Base-by-base conservation (phyloP, 2,797 vertebrate species). In the Pangasius macronema region DNA sequence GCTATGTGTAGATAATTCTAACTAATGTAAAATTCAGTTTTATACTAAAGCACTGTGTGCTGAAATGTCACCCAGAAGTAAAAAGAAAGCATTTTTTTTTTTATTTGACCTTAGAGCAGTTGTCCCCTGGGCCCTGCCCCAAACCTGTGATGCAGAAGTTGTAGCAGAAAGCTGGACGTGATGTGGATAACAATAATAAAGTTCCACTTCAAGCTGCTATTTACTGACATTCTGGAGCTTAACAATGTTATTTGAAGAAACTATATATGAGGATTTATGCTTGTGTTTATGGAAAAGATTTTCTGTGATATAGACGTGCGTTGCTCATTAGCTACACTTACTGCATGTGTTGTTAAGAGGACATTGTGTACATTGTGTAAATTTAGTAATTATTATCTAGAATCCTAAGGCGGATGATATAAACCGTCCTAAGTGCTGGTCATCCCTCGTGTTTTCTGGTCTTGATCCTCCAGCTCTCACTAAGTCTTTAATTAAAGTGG, bases 401-500 rank as follows among this genome's bases (percentile, higher is more conserved):
- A 80, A 39, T 59, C 53, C 55, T 59, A 39, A 80, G 33, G 13
- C 2, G 10, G 24, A 36, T 80, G 53, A 2, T 20, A 59, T 57
- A 16, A 57, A 53, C 49, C 55, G 7, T 30, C 55, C 75, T 77
- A 77, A 57, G 33, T 79, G 51, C 53, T 79, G 18, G 36, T 79
- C 30, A 79, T 79, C 76, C n/a, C 76, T 57, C 5, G 76, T 46
- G 36, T 11, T 82, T 36, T 61, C 55, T 55, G 55, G 5, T 61
- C 33, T 42, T 6, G 30, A 80, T 59, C 77, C 77, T 80, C 33
- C 77, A 42, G 53, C 22, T 80, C 77, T 80, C 77, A 39, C 53
- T 80, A 59, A 80, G 77, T 80, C 33, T 39, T 80, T 80, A 80
- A 80, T 39, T 59, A 80, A 80, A 80, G 36, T 3, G 33, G 53